These are phyloP conservation scores for Alviniconcha strummeri DNA, from an alignment of 2,888 invertebrate genomes.

Conservation along the genomic window DNA sequence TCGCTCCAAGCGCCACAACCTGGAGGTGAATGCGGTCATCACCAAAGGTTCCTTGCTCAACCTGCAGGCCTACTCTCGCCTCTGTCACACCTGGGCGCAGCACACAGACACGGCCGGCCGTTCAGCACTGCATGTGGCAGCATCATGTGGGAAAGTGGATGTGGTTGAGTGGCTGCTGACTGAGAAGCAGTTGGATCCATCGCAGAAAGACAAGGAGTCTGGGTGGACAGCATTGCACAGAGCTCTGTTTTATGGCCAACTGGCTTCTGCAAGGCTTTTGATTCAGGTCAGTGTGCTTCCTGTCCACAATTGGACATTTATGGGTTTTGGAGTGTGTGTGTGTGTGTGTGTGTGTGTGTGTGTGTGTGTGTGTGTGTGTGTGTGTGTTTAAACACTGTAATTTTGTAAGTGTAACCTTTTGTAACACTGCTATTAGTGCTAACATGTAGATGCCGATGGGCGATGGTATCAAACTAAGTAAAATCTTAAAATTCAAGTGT, in stretches of 20 bases:
- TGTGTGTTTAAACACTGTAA: too few species aligned
- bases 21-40: conserved; percentile 67
- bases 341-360: too few species aligned
- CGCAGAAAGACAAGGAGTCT: conserved; percentile 82
- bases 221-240: conserved; percentile 88
- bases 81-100: conserved; percentile 65
- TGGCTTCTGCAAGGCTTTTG: conserved; percentile 83
- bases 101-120: conserved; percentile 78
- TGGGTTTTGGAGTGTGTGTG: background rate
- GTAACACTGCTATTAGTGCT: background rate
- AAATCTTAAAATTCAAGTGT: too few species aligned
- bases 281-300: conserved; percentile 76
- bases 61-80: conserved; percentile 62
- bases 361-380: too few species aligned
- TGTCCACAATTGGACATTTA: too few species aligned
- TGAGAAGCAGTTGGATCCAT: conserved; percentile 79
- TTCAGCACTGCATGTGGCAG: conserved; percentile 86
- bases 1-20: conserved; percentile 71
- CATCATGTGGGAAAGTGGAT: conserved; percentile 82
- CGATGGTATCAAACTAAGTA: too few species aligned
- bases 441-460: background rate
- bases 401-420: too few species aligned
- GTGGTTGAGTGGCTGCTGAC: conserved; percentile 85
- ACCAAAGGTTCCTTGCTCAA: conserved; percentile 64
- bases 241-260: conserved; percentile 88